Percentiles rank a stretch among this genome's conserved stretches.
Conservation (phyloP, 2,888 invertebrate genomes). For the Platycnemis pennipes region DNA sequence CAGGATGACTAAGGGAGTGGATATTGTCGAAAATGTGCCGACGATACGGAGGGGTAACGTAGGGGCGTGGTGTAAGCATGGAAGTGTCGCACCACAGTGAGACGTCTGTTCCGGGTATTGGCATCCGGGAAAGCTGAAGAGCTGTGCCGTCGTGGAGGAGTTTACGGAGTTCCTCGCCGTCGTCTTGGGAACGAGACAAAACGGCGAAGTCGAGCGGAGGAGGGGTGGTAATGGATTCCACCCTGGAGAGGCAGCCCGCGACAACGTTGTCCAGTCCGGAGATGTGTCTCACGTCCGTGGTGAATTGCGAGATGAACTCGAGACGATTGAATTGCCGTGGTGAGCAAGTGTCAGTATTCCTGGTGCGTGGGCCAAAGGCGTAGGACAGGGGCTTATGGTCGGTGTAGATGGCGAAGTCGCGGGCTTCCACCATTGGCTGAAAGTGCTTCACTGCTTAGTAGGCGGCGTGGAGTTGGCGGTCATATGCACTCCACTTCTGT, state of each 20-base stretch:
- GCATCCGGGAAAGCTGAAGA: not conserved
- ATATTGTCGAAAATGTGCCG: not conserved
- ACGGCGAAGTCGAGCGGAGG: not conserved
- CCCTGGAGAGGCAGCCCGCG: conserved; percentile 25
- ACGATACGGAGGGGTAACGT: not conserved
- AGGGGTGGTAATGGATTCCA: conserved; percentile 10
- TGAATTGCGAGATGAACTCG: conserved; percentile 21
- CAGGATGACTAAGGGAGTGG: too few relatives aligned
- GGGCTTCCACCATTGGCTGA: not conserved
- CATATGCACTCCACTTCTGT: not conserved
- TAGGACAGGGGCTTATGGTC: not conserved
- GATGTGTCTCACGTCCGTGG: not conserved
- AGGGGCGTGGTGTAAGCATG: not conserved
- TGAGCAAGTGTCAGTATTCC: conserved; percentile 7
- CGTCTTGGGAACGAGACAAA: not conserved
- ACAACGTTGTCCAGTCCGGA: conserved; percentile 23
- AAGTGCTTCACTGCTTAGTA: conserved; percentile 23
- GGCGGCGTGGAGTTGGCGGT: conserved; percentile 15
- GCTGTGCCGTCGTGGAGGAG: not conserved
- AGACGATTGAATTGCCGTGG: conserved; percentile 16
- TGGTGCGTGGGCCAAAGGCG: not conserved
- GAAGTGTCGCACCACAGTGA: not conserved
- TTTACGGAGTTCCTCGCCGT: not conserved
- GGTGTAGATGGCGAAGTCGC: conserved; percentile 10
- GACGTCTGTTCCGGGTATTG: not conserved